Base-by-base conservation (phyloP, 2,888 invertebrate species). In the Drosophila barbarae region DNA sequence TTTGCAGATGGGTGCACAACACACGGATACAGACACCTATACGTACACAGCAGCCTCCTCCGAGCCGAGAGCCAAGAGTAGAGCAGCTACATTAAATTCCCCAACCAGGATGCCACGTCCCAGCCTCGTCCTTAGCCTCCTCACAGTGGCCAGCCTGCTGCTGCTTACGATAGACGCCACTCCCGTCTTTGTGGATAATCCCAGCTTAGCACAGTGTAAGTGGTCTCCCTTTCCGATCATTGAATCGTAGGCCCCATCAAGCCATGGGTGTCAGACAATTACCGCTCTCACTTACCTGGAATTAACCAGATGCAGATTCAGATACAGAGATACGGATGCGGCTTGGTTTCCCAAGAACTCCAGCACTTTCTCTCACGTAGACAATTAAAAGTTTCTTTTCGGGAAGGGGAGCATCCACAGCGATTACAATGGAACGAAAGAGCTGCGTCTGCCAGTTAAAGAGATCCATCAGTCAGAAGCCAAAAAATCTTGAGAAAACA, bases 121-220 rank as follows among this genome's bases (percentile, higher is more conserved):
- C 41, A 47, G 39, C 55, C 53, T 53, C 49, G 35, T 70, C 26
- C 47, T 53, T 36, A 65, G 54, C 70, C 54, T 65, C 23, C 55
- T 77, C 64, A 73, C 75, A 55, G 61, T 83, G 67, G 61, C 69
- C 67, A 63, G 69, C 61, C 41, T 87, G 68, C 71, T 87, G 70
- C 72, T 85, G 68, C 76, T 83, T 55, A 64, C 80, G 68, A 75
- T 73, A 54, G 66, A 79, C 73, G 86, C 87, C 69, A 89, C 72
- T 73, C 89, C 89, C 67, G 88, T 90, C 60, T 89, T 89, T 68
- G 88, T 89, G 80, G 88, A 90, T 86, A 89, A 89, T 87, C 90
- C 89, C 78, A 89, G 88, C 79, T 85, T 89, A 88, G 87, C 89
- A 64, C 89, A 90, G 69, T 89, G 89, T 89, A 88, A 90, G 89